Percentiles rank a stretch among this genome's conserved stretches.
Conservation (phyloP, 2,888 invertebrate genomes). For the Imbricaverruca yamaguchii region DNA sequence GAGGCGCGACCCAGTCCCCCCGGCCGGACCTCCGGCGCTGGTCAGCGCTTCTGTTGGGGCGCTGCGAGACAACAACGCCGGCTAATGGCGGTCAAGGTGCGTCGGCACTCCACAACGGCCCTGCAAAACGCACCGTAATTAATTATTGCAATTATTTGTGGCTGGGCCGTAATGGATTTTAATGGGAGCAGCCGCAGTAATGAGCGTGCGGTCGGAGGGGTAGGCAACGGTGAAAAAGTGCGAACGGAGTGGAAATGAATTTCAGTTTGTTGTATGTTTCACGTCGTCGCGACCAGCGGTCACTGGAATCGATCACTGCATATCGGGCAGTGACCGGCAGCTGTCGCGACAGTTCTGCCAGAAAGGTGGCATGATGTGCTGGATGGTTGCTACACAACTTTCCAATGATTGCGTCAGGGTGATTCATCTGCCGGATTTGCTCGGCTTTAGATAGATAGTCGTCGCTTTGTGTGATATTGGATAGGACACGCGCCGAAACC, state of each 20-base stretch:
- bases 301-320: neutral
- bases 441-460: too few species aligned
- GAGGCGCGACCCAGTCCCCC: too few species aligned
- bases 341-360: neutral
- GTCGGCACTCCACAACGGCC: too few species aligned
- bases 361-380: too few species aligned
- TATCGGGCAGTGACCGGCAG: neutral
- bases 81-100: neutral
- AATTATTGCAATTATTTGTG: slow-evolving; percentile 12
- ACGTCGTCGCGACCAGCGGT: neutral
- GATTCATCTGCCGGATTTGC: too few species aligned
- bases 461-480: too few species aligned
- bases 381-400: too few species aligned
- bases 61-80: neutral
- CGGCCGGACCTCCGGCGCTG: neutral
- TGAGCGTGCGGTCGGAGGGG: neutral
- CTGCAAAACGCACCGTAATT: neutral
- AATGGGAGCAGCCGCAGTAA: neutral
- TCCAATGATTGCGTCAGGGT: too few species aligned
- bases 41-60: neutral
- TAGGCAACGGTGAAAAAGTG: neutral
- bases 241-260: neutral
- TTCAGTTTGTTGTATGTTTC: neutral
- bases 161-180: slow-evolving; percentile 10
- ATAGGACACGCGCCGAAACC: too few species aligned